These are phyloP conservation scores for Pandemis cinnamomeana DNA, from an alignment of 2,888 invertebrate genomes.

Conservation along the genomic window DNA sequence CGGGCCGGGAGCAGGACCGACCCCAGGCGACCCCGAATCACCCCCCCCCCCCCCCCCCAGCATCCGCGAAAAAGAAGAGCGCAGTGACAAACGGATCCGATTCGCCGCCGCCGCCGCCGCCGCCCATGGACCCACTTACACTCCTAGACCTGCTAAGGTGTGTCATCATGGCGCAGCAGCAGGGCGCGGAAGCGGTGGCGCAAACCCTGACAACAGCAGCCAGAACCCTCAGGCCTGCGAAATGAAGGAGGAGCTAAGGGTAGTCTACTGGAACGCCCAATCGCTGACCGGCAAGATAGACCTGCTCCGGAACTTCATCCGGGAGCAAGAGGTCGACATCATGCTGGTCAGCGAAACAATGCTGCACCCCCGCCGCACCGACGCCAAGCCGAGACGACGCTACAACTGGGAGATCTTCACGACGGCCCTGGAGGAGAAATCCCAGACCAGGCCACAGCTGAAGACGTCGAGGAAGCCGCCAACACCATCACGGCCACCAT, in stretches of 20 bases:
- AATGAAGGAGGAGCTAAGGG: no score
- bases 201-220: background rate
- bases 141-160: background rate
- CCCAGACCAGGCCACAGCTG: background rate
- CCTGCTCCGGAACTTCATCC: conserved; percentile 5
- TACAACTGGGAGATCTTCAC: conserved; percentile 16
- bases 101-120: no score
- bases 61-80: no score
- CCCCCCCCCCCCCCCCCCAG: no score
- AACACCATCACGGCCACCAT: background rate
- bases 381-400: no score
- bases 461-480: background rate
- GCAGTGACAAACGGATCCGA: no score
- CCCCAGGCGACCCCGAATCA: no score
- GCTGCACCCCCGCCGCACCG: background rate
- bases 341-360: background rate
- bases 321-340: background rate
- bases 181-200: background rate
- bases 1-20: no score
- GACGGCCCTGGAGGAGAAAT: background rate
- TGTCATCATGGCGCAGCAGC: background rate
- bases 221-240: no score
- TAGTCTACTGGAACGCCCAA: conserved; percentile 16
- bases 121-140: background rate
- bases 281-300: background rate